Conservation (phyloP, 2,888 invertebrate species). For the Philereme transversata region DNA sequence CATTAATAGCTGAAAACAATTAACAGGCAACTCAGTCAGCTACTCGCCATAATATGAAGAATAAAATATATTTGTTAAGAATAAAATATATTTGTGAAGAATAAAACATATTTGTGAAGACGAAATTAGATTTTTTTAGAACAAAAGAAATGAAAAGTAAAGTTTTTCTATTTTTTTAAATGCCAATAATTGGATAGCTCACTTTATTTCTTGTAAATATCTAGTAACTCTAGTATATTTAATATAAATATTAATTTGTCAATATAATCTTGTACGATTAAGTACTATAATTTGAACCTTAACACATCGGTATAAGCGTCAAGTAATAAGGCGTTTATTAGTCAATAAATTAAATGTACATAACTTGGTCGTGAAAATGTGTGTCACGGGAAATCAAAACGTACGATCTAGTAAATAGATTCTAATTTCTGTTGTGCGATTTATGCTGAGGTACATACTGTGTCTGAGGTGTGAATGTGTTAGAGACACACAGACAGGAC, state of each 20-base stretch:
- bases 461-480: slow-evolving; percentile 22
- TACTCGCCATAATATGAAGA: too few relatives aligned
- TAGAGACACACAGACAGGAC: slow-evolving; percentile 24
- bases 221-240: slow-evolving; percentile 16
- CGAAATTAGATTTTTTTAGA: not conserved
- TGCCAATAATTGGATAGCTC: slow-evolving; percentile 17
- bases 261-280: slow-evolving; percentile 24
- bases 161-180: not conserved
- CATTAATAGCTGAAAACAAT: not conserved
- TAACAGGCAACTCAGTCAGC: too few relatives aligned
- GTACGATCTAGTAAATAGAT: slow-evolving; percentile 18
- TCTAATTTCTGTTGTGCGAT: slow-evolving; percentile 35
- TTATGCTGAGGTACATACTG: slow-evolving; percentile 23
- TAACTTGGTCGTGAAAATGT: slow-evolving; percentile 15
- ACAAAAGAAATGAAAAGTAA: not conserved
- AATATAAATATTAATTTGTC: slow-evolving; percentile 28
- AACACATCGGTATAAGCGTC: slow-evolving; percentile 23
- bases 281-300: slow-evolving; percentile 25
- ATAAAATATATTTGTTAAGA: too few relatives aligned
- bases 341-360: slow-evolving; percentile 24
- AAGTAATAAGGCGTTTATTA: slow-evolving; percentile 23
- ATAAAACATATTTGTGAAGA: not conserved
- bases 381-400: slow-evolving; percentile 32
- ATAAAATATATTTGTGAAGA: not conserved
- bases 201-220: slow-evolving; percentile 16